phyloP scores from a whole-genome alignment of 2,797 vertebrate genomes.

The Coendou prehensilis region DNA sequence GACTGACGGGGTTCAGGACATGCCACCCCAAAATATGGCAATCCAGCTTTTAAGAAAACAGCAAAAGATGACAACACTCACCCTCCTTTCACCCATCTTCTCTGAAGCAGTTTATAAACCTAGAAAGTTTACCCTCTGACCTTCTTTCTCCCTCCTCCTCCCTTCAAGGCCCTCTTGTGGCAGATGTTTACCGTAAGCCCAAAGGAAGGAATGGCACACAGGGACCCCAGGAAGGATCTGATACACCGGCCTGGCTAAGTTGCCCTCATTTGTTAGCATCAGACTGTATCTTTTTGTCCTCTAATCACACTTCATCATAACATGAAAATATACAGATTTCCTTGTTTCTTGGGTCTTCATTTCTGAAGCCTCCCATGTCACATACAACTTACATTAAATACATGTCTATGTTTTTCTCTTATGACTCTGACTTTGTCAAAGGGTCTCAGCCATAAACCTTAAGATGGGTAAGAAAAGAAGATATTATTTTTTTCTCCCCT shows the following conservation, averaged over 20 bases:
- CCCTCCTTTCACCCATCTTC: background rate
- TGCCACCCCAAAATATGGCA: background rate
- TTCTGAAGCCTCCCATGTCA: background rate
- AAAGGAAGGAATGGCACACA: background rate
- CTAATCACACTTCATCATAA: background rate
- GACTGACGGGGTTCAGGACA: background rate
- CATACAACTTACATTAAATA: background rate
- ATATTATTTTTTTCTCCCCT: background rate
- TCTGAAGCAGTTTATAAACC: background rate
- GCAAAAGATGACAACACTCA: background rate
- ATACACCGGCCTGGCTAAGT: background rate
- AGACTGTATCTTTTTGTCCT: background rate
- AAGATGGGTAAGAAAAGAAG: background rate
- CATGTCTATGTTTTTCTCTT: background rate
- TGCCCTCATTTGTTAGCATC: background rate
- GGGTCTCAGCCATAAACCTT: background rate
- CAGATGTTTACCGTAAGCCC: too few relatives aligned
- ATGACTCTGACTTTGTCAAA: background rate
- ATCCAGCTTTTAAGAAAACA: background rate
- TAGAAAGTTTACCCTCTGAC: background rate
- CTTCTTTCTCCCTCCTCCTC: background rate
- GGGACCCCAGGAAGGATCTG: background rate
- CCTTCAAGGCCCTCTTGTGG: background rate
- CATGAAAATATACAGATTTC: background rate
- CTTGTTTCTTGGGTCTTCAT: background rate